Conservation (phyloP, 2,888 invertebrate genomes). For the Agonopterix arenella region DNA sequence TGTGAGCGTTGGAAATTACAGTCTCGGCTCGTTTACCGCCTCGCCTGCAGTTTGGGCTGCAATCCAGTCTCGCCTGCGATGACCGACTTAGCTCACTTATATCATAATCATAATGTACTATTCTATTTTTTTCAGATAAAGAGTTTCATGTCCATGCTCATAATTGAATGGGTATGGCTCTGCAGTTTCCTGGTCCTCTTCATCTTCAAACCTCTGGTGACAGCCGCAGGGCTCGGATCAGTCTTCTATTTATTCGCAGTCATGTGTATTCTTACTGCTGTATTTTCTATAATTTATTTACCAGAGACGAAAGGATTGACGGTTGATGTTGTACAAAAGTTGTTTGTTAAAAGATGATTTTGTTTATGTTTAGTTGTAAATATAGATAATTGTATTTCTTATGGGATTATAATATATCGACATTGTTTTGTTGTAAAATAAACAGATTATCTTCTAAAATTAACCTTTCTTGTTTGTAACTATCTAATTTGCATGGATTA, state of each 20-base stretch:
- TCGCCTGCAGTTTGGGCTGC: too few relatives aligned
- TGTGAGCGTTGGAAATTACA: too few relatives aligned
- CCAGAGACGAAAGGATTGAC: conserved; percentile 49
- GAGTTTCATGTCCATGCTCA: conserved; percentile 37
- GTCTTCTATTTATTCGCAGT: conserved; percentile 44
- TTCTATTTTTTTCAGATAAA: conserved; percentile 30
- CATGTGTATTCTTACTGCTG: conserved; percentile 25
- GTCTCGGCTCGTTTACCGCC: too few relatives aligned
- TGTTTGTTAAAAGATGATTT: conserved; percentile 19
- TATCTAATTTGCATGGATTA: too few relatives aligned
- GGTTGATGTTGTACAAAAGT: conserved; percentile 38
- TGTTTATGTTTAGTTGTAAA: background rate
- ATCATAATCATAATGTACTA: too few relatives aligned
- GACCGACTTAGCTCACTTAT: too few relatives aligned
- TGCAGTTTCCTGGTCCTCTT: conserved; percentile 40
- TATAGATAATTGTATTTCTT: background rate
- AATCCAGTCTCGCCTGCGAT: too few relatives aligned
- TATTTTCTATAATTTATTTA: conserved; percentile 26
- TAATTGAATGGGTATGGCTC: conserved; percentile 42
- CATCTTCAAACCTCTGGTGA: conserved; percentile 36
- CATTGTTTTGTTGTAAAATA: too few relatives aligned
- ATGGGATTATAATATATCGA: background rate
- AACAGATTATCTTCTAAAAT: too few relatives aligned
- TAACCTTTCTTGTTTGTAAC: background rate
- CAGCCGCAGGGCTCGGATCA: conserved; percentile 30